Conservation (phyloP, 2,888 invertebrate species). For the Catocala fraxini region DNA sequence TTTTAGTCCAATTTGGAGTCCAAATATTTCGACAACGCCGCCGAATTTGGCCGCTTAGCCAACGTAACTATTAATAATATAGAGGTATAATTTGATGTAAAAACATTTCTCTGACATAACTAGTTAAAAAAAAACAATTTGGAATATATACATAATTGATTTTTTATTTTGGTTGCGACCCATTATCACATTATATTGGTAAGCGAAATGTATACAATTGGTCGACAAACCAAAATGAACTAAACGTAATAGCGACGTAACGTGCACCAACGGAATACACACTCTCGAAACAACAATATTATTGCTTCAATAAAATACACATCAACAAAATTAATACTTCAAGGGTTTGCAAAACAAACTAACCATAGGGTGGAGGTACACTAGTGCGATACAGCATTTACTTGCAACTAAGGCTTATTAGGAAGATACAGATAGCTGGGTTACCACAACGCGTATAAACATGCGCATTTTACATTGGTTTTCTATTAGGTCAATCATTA, state of each 20-base stretch:
- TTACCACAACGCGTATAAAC: too few species aligned
- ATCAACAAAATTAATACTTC: constrained; percentile 58
- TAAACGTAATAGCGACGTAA: constrained; percentile 6
- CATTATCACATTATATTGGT: too few species aligned
- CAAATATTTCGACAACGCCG: background rate
- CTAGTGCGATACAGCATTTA: constrained; percentile 3
- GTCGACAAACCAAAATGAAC: background rate
- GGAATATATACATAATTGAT: too few species aligned
- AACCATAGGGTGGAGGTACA: constrained; percentile 25
- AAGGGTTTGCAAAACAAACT: constrained; percentile 43
- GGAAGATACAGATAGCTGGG: too few species aligned
- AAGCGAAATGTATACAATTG: background rate
- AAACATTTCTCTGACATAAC: too few species aligned
- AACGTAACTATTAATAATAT: too few species aligned
- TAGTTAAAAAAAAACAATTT: too few species aligned
- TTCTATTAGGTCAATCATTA: too few species aligned
- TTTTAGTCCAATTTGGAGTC: constrained; percentile 2
- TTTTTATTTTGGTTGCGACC: too few species aligned
- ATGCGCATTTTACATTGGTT: too few species aligned
- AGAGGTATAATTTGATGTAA: too few species aligned
- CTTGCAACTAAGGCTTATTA: too few species aligned
- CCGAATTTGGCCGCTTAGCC: background rate
- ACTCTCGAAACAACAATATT: constrained; percentile 15
- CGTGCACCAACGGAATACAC: constrained; percentile 12
- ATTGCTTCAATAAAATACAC: constrained; percentile 37